These are phyloP conservation scores for Aethina tumida DNA, from an alignment of 1,140 invertebrate genomes.

Conservation along the genomic window DNA sequence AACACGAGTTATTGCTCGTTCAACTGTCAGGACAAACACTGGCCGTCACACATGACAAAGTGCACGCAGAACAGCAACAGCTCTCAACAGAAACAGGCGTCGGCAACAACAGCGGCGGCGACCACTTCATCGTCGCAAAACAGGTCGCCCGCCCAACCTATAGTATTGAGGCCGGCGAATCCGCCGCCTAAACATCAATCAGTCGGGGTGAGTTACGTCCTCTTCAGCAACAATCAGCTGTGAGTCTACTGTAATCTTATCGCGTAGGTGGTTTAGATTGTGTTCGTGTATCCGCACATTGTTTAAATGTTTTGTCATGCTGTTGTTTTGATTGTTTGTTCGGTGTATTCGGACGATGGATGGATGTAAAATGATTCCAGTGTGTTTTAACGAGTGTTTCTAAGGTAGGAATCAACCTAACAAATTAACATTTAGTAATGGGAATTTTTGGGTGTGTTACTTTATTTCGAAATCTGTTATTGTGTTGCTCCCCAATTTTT, in stretches of 20 bases:
- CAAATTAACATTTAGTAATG: not conserved
- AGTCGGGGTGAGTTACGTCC: conserved; percentile 22
- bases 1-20: conserved; percentile 90
- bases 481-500: not conserved
- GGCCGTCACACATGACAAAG: conserved; percentile 47
- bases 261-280: too few species aligned
- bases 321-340: conserved; percentile 4
- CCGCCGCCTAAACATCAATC: conserved; percentile 15
- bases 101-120: conserved; percentile 4
- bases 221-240: too few species aligned
- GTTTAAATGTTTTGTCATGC: conserved; percentile 2
- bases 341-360: not conserved
- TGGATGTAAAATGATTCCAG: not conserved
- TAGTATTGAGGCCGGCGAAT: conserved; percentile 19
- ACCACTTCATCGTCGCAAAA: conserved; percentile 5
- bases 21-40: conserved; percentile 66
- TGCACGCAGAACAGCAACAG: conserved; percentile 27
- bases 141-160: conserved; percentile 12
- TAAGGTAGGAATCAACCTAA: not conserved
- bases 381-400: not conserved
- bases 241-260: not conserved
- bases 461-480: not conserved
- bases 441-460: not conserved
- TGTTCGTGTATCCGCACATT: conserved; percentile 4
- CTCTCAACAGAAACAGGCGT: conserved; percentile 9